Base-by-base conservation (phyloP, 2,888 invertebrate genomes). In the Archaeoteleia sp. region DNA sequence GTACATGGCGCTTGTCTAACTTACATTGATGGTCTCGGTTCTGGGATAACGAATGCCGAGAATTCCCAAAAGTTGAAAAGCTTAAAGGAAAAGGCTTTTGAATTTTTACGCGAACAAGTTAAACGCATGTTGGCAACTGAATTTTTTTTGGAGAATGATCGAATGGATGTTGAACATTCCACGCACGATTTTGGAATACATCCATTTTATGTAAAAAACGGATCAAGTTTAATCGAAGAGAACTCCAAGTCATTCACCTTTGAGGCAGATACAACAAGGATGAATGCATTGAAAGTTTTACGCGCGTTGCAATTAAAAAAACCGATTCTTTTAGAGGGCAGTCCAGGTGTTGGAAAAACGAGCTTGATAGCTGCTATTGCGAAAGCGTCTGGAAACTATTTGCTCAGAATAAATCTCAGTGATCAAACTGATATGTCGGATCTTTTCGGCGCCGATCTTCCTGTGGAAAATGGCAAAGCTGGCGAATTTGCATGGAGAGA, bases 341-440 rank as follows among this genome's bases (percentile, higher is more conserved):
- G 96, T 76, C 99, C 99, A 1, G 99, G 99, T 1, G 98, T 98
- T 12, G 99, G 99, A 1, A 99, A 99, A 87, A 98, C 98, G 0
- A 97, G 97, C 74, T 88, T 98, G 53, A 94, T 99, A 1, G 91
- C 92, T 49, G 96, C 96, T 15, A 87, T 99, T 30, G 97, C 98
- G 0, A 92, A 90, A 79, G 90, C 91, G 5, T 91, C 96, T 1
- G 94, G 95, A 1, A 91, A 96, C 82, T 89, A 90, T 78, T 90
- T 98, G 23, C 91, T 96, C 8, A 89, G 99, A 37, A 96, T 99
- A 61, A 99, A 99, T 88, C 88, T 99, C 40, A 98, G 98, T 43
- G 99, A 99, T 81, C 99, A 99, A 87, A 99, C 99, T 27, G 99
- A 99, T 86, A 91, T 99, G 48, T 94, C 95, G 7, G 99, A 99